These are phyloP conservation scores for Druceiella hillmani DNA, from an alignment of 2,888 invertebrate genomes.

Conservation along the genomic window DNA sequence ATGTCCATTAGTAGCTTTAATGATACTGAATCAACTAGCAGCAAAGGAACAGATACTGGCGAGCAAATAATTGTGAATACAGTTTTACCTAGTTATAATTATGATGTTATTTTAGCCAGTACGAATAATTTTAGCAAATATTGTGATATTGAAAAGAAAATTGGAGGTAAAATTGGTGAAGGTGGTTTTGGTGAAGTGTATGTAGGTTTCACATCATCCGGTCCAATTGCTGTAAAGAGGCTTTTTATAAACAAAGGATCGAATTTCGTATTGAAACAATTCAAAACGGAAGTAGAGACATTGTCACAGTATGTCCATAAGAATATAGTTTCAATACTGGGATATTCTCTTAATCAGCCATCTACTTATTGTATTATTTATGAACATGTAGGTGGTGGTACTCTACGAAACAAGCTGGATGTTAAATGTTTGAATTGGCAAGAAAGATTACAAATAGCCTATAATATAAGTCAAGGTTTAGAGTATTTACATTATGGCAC, in stretches of 20 bases:
- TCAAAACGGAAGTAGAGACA: slow-evolving; percentile 59
- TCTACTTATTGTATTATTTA: slow-evolving; percentile 67
- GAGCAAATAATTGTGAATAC: too few species aligned
- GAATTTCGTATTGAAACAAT: slow-evolving; percentile 45
- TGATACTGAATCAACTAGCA: too few species aligned
- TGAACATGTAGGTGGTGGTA: slow-evolving; percentile 70
- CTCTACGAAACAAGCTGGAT: slow-evolving; percentile 61
- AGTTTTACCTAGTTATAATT: too few species aligned
- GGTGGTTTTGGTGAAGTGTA: slow-evolving; percentile 68
- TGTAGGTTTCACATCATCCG: slow-evolving; percentile 44
- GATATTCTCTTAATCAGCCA: slow-evolving; percentile 66
- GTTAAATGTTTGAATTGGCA: slow-evolving; percentile 46
- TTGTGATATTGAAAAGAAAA: too few species aligned
- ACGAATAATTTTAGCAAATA: too few species aligned
- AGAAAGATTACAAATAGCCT: slow-evolving; percentile 56
- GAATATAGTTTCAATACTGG: slow-evolving; percentile 68
- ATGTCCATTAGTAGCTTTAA: too few species aligned
- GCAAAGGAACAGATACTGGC: too few species aligned
- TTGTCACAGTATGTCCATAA: slow-evolving; percentile 61
- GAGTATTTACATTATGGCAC: slow-evolving; percentile 61
- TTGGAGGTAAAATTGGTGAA: slow-evolving; percentile 55
- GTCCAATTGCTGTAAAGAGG: slow-evolving; percentile 59
- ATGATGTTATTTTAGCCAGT: too few species aligned
- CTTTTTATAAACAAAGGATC: slow-evolving; percentile 31
- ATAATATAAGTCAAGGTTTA: slow-evolving; percentile 62